Evolutionary conservation across 2,888 invertebrate species (phyloP).

Genomic region (Amiota mariae): DNA sequence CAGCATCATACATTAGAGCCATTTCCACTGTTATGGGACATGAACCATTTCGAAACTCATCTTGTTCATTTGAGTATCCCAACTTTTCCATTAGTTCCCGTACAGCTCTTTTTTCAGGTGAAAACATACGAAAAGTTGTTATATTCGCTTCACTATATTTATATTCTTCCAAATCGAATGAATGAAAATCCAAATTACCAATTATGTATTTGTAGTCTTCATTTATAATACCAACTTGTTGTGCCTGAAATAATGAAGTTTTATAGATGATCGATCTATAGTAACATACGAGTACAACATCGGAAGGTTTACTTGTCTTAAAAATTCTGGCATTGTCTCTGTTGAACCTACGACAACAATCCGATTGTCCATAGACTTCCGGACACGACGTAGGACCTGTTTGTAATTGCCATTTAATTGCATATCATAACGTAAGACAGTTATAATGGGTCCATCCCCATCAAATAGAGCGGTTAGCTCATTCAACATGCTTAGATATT

Average conservation of each 20-base stretch:
- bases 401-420: slow-evolving; percentile 81
- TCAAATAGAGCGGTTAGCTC: slow-evolving; percentile 81
- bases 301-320: slow-evolving; percentile 72
- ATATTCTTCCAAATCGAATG: slow-evolving; percentile 81
- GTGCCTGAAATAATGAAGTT: slow-evolving; percentile 76
- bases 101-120: slow-evolving; percentile 76
- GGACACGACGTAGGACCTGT: slow-evolving; percentile 79
- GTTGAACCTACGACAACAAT: slow-evolving; percentile 83
- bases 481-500: slow-evolving; percentile 81
- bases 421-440: slow-evolving; percentile 78
- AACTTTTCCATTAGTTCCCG: slow-evolving; percentile 68
- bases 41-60: slow-evolving; percentile 66
- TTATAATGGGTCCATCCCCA: slow-evolving; percentile 76
- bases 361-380: slow-evolving; percentile 79
- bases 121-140: slow-evolving; percentile 81
- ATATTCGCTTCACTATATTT: slow-evolving; percentile 89
- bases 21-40: slow-evolving; percentile 77
- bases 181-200: slow-evolving; percentile 82
- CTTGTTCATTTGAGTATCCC: slow-evolving; percentile 54
- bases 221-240: slow-evolving; percentile 96
- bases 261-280: neutral
- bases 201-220: slow-evolving; percentile 90
- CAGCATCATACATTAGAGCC: slow-evolving; percentile 89
- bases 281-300: neutral
- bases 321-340: slow-evolving; percentile 76